Evolutionary conservation across 1,140 invertebrate genomes (phyloP), one percentile per base, ranked within the genome.

Genomic region (Cydia fagiglandana): DNA sequence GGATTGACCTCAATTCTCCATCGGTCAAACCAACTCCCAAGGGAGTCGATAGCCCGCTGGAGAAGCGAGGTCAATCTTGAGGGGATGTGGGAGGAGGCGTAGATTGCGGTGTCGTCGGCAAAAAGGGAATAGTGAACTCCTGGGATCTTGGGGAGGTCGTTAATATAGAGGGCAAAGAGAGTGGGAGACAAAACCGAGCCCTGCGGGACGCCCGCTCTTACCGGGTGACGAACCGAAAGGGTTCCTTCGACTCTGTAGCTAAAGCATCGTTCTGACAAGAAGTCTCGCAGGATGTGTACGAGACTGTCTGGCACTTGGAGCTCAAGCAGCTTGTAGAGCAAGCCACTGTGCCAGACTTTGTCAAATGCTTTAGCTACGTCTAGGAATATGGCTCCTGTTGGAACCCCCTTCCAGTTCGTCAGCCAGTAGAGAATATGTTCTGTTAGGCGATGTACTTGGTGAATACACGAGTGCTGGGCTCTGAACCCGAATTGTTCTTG

Each of bases 1-100:
- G 79, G 34, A 64, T 87, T 87, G 5, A 85, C 73, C 77, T 79
- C 77, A 12, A 85, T 81, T 24, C 74, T 74, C 83, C 84, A 85
- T 73, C 80, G 83, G 0, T 73, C 73, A 15, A 83, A 75, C 77
- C 81, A 84, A 10, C 70, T 28, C n/a, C 75, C 74, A 0, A 83
- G 17, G 17, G 73, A 28, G 30, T 74, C 66, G 12, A 78, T 74
- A 17, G 81, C 78, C 17, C 75, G 75, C 78, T 84, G 76, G 24
- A 84, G 56, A 17, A 56, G 75, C 34, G 70, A 64, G 12, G 76
- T 20, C 15, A 78, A 73, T n/a, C 10, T 15, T 20, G 24, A 17
- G 13, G 56, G n/a, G 45, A 50, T 78, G 41, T 74, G 5, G 15
- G 73, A n/a, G 1, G 13, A 56, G 2, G 77, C 64, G 6, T 81